Conservation (phyloP, 2,888 invertebrate species). For the Cinara cedri region DNA sequence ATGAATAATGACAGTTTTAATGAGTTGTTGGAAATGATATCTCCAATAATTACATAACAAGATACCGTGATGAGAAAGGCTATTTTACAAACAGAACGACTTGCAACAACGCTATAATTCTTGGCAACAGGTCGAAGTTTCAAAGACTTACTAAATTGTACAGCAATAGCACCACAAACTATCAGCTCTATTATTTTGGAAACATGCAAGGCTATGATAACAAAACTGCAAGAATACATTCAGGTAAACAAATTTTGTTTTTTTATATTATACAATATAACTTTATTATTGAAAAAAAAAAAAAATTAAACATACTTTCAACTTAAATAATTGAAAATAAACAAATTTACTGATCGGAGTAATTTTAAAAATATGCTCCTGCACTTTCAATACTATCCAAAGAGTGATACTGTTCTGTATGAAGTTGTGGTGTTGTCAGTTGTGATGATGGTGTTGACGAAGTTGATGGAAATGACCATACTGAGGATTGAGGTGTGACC, state of each 20-base stretch:
- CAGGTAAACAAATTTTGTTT: constrained; percentile 19
- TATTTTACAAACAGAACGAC: constrained; percentile 25
- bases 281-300: constrained; percentile 16
- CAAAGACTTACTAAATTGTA: constrained; percentile 12
- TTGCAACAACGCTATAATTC: constrained; percentile 11
- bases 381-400: constrained; percentile 1
- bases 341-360: constrained; percentile 3
- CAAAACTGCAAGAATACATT: constrained; percentile 18
- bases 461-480: constrained; percentile 20
- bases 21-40: constrained; percentile 36
- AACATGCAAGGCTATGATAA: constrained; percentile 14
- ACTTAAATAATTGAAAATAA: constrained; percentile 18
- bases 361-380: too few species aligned
- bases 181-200: constrained; percentile 16
- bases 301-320: constrained; percentile 13
- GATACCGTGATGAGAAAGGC: constrained; percentile 26
- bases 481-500: constrained; percentile 3
- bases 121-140: constrained; percentile 21
- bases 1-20: constrained; percentile 26
- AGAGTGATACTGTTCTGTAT: constrained; percentile 15
- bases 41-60: constrained; percentile 21
- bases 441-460: constrained; percentile 11
- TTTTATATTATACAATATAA: constrained; percentile 14
- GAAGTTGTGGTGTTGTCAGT: too few species aligned
- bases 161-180: constrained; percentile 19